Percentiles rank a stretch among this genome's conserved stretches.
phyloP scores from a whole-genome alignment of 1,140 invertebrate species.

The Thrips palmi region DNA sequence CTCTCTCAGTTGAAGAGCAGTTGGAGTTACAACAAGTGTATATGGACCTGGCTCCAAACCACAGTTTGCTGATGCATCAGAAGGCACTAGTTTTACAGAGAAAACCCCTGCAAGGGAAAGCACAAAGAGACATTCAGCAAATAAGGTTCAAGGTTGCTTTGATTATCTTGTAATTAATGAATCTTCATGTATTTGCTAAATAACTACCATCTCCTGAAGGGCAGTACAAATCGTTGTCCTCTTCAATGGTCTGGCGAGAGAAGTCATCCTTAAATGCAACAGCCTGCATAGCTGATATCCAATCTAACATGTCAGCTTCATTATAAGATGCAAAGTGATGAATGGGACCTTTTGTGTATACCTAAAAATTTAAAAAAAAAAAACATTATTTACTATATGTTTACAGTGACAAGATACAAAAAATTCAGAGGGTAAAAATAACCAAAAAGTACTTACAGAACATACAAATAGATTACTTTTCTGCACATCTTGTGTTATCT shows the following conservation, averaged over 20 bases:
- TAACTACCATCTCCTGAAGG: conserved; percentile 46
- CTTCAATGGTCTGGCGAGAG: conserved; percentile 45
- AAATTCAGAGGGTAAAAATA: not conserved
- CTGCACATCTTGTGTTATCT: conserved; percentile 43
- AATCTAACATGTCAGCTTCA: conserved; percentile 51
- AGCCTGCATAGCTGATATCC: conserved; percentile 56
- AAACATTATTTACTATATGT: conserved; percentile 1
- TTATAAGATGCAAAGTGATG: conserved; percentile 50
- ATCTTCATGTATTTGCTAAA: conserved; percentile 6
- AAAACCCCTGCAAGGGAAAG: conserved; percentile 33
- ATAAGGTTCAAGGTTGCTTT: not conserved
- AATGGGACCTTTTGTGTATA: conserved; percentile 50
- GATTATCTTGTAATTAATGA: conserved; percentile 3
- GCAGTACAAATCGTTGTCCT: conserved; percentile 74
- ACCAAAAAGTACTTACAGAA: conserved; percentile 23
- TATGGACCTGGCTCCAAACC: conserved; percentile 49
- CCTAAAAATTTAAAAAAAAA: conserved; percentile 20
- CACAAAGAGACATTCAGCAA: not conserved
- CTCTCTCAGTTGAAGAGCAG: conserved; percentile 51
- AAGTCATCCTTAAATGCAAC: conserved; percentile 61
- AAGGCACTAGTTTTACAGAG: conserved; percentile 52
- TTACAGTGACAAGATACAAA: not conserved
- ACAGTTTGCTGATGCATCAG: conserved; percentile 57
- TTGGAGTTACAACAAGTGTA: conserved; percentile 47
- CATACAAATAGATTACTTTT: conserved; percentile 34